A percentile compares a stretch with the other conserved stretches of the same genome.
phyloP scores from a whole-genome alignment of 1,140 invertebrate genomes.

The Eurosta solidaginis region DNA sequence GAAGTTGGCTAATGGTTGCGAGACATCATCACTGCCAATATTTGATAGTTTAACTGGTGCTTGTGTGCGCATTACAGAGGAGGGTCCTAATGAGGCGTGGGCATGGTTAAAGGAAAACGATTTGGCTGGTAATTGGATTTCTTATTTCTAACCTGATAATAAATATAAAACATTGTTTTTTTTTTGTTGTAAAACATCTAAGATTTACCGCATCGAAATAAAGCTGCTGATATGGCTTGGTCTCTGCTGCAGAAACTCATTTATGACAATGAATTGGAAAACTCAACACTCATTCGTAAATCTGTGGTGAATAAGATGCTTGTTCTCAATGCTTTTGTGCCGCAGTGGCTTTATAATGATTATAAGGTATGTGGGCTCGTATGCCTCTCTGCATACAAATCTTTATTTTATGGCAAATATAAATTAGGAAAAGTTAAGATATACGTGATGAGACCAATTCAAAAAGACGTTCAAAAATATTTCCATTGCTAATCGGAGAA shows the following conservation, averaged over 20 bases:
- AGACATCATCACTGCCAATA: constrained; percentile 65
- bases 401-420: too few relatives aligned
- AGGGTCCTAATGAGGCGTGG: constrained; percentile 66
- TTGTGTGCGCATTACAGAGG: constrained; percentile 65
- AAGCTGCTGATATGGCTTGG: constrained; percentile 71
- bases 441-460: too few relatives aligned
- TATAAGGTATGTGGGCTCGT: constrained; percentile 73
- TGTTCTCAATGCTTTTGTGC: constrained; percentile 66
- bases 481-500: too few relatives aligned
- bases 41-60: constrained; percentile 72
- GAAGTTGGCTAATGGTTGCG: constrained; percentile 67
- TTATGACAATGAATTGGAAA: constrained; percentile 67
- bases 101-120: constrained; percentile 75
- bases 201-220: constrained; percentile 66
- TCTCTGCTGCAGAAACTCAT: constrained; percentile 71
- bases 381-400: too few relatives aligned
- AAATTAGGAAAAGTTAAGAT: too few relatives aligned
- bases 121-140: constrained; percentile 62
- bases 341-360: constrained; percentile 75
- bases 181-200: constrained; percentile 33
- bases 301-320: constrained; percentile 68
- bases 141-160: not conserved
- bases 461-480: too few relatives aligned
- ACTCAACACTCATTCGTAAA: constrained; percentile 68
- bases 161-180: not conserved